phyloP scores from a whole-genome alignment of 2,797 vertebrate genomes.

The Sarcoramphus papa region DNA sequence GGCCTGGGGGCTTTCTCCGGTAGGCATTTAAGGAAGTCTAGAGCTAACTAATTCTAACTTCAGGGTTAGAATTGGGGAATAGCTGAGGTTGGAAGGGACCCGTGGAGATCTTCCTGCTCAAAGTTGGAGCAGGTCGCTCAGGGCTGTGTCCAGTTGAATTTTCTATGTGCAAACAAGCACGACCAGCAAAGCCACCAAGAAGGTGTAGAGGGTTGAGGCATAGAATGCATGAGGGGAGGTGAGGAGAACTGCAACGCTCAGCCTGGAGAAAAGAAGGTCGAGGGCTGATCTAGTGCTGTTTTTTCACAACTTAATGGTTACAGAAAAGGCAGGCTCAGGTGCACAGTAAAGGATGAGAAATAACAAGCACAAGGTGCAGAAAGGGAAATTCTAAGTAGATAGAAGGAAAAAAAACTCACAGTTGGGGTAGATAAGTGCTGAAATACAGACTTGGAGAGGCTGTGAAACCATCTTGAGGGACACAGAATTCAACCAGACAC shows the following conservation, averaged over 20 bases:
- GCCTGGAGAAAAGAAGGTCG: neutral
- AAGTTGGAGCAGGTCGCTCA: neutral
- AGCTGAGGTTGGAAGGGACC: neutral
- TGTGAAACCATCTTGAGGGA: neutral
- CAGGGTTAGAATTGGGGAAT: neutral
- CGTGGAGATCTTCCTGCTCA: neutral
- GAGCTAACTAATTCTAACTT: neutral
- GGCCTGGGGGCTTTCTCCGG: neutral
- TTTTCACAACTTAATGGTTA: neutral
- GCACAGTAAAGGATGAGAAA: neutral
- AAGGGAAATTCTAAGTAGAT: neutral
- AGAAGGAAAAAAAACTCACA: neutral
- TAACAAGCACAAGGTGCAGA: neutral
- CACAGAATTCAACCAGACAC: neutral
- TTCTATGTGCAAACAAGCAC: neutral
- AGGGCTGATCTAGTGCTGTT: neutral
- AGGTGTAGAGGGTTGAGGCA: neutral
- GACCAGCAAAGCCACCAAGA: neutral
- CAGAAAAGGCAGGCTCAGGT: neutral
- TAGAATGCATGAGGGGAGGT: neutral
- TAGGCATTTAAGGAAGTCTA: neutral
- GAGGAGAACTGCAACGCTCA: neutral
- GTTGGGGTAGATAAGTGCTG: neutral
- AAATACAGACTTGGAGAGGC: neutral
- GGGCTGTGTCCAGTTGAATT: neutral